Base-by-base conservation (phyloP, 2,888 invertebrate species). In the Brachyopa scutellaris region DNA sequence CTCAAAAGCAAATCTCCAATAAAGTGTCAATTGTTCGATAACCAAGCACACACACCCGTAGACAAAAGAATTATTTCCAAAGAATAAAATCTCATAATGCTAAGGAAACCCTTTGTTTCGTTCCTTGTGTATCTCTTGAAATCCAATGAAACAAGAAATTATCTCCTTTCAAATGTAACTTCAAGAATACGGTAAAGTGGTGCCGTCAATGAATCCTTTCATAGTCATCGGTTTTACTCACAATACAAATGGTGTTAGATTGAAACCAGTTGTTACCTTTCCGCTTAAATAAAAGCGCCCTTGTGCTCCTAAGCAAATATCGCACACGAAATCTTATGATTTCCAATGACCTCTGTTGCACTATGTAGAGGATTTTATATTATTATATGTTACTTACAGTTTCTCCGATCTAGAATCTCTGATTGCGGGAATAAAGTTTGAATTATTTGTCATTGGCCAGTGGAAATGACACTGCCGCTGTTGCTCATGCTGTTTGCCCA, bases 181-280 rank as follows among this genome's bases (percentile, higher is more conserved):
- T 64, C 51, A 66, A 72, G 64, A 77, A 69, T 76, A 57, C 42
- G 21, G 76, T 70, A 80, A 80, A 69, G 76, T 80, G 64, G 66
- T 82, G 82, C 70, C 82, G 82, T 82, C 82, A 82, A 61, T 53
- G 70, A 82, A 72, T 82, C 82, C 70, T 82, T 77, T 82, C 66
- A 82, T 47, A 61, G 53, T 13, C 66, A 77, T 82, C 61, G 77
- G 82, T 70, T 77, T 76, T 72, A 40, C 33, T 61, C 29, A 82
- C 66, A 82, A 77, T 70, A 47, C 70, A 15, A 55, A 66, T 70
- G 72, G 82, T 77, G 82, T 82, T 47, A 29, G 66, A 72, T 31
- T 33, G 51, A 70, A 82, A 82, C 82, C 64, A 77, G 82, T 66
- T 77, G 36, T 15, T 31, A 47, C 23, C 29, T 67, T 59, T 73